Conservation (phyloP, 2,113 vertebrate species). For the Brachionichthys hirsutus region DNA sequence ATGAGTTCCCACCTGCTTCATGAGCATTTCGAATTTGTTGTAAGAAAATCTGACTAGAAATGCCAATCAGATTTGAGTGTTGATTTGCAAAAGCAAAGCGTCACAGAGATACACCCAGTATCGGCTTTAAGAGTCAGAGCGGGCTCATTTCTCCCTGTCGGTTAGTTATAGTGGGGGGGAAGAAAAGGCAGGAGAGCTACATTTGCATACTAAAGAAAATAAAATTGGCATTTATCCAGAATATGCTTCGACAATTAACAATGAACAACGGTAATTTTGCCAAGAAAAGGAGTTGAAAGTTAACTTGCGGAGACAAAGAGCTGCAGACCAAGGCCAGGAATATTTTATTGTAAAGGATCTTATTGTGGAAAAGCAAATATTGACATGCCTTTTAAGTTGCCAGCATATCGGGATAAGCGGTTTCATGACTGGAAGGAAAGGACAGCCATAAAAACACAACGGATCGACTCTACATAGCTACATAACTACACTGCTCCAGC, state of each 20-base stretch:
- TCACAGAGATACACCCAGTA: neutral
- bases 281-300: no score
- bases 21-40: constrained; percentile 9
- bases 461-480: constrained; percentile 9
- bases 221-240: no score
- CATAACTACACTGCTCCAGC: neutral
- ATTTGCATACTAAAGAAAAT: neutral
- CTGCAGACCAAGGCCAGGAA: neutral
- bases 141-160: neutral
- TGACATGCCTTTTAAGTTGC: constrained; percentile 8
- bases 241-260: no score
- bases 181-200: neutral
- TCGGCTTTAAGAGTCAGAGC: neutral
- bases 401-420: constrained; percentile 34
- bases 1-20: constrained; percentile 36
- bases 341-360: no score
- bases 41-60: constrained; percentile 3
- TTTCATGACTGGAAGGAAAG: neutral
- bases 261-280: no score
- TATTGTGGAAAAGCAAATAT: no score
- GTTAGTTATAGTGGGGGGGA: no score
- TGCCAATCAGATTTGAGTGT: neutral
- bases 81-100: neutral
- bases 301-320: constrained; percentile 15
- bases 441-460: constrained; percentile 25